These are phyloP conservation scores for Etheostoma spectabile DNA, from an alignment of 2,113 vertebrate genomes.

Conservation along the genomic window DNA sequence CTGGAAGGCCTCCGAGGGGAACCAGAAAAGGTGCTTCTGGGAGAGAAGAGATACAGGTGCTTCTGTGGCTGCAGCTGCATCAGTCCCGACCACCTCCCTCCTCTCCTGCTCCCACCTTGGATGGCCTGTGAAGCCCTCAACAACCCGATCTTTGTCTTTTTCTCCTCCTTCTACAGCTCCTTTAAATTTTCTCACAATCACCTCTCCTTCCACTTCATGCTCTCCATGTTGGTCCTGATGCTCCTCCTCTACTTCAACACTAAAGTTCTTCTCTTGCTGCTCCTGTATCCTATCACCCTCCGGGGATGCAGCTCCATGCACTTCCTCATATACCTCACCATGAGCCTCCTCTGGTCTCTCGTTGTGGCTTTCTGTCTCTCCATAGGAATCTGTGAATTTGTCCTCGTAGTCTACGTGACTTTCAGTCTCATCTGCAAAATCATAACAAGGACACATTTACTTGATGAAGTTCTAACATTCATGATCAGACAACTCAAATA, in stretches of 20 bases:
- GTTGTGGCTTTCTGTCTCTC: constrained; percentile 66
- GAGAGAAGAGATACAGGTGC: constrained; percentile 86
- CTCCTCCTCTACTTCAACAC: constrained; percentile 34
- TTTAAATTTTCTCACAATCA: constrained; percentile 32
- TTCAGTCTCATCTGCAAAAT: constrained; percentile 85
- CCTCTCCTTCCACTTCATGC: constrained; percentile 56
- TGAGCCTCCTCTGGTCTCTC: constrained; percentile 64
- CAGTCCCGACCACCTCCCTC: constrained; percentile 62
- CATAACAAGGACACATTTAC: constrained; percentile 10
- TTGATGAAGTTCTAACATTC: not conserved
- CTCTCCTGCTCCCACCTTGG: constrained; percentile 43
- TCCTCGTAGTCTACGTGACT: constrained; percentile 94
- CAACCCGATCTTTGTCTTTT: constrained; percentile 40
- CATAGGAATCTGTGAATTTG: constrained; percentile 87
- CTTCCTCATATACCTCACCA: constrained; percentile 48
- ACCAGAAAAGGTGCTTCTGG: constrained; percentile 92
- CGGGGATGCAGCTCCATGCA: constrained; percentile 25
- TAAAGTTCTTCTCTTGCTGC: constrained; percentile 63
- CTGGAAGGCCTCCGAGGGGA: constrained; percentile 87
- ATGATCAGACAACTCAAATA: not conserved
- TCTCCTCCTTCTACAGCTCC: constrained; percentile 29
- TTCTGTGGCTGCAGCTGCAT: constrained; percentile 78
- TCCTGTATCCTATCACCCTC: constrained; percentile 55
- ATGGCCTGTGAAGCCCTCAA: constrained; percentile 54
- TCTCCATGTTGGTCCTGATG: constrained; percentile 60